Conservation (phyloP, 2,797 vertebrate genomes). For the Sebastes elongatus region DNA sequence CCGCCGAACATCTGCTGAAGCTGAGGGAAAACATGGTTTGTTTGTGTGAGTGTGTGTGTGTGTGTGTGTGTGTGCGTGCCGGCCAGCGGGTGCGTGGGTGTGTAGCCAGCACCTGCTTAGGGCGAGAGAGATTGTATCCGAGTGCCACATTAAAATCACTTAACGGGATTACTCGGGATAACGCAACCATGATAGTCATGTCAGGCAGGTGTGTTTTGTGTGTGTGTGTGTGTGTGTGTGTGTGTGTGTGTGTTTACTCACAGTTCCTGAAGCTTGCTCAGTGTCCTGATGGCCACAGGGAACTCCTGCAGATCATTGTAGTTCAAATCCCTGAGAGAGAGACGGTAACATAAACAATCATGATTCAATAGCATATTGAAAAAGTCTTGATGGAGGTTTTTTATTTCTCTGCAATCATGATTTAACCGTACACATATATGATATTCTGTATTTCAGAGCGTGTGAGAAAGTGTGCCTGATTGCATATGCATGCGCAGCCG, state of each 20-base stretch:
- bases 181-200: slow-evolving; percentile 78
- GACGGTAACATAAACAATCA: slow-evolving; percentile 22
- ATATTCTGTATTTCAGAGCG: background rate
- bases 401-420: background rate
- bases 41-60: slow-evolving; percentile 43
- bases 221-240: slow-evolving; percentile 64
- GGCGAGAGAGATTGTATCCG: slow-evolving; percentile 82
- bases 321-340: slow-evolving; percentile 90
- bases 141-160: slow-evolving; percentile 83
- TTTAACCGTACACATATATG: background rate
- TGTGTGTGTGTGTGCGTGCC: slow-evolving; percentile 53
- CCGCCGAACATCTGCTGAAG: slow-evolving; percentile 81
- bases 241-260: slow-evolving; percentile 76
- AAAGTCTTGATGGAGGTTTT: background rate
- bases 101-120: slow-evolving; percentile 81
- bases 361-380: slow-evolving; percentile 18
- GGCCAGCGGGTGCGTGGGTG: slow-evolving; percentile 66
- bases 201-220: slow-evolving; percentile 71
- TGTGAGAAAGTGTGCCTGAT: slow-evolving; percentile 18
- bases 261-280: slow-evolving; percentile 96
- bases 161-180: slow-evolving; percentile 81
- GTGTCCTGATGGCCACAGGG: slow-evolving; percentile 90
- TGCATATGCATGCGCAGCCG: slow-evolving; percentile 8
- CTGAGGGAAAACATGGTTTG: slow-evolving; percentile 56
- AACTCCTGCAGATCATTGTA: slow-evolving; percentile 95